Evolutionary conservation across 2,888 invertebrate species (phyloP), one percentile per base, ranked within the genome.

Genomic region (Helicoverpa assulta): DNA sequence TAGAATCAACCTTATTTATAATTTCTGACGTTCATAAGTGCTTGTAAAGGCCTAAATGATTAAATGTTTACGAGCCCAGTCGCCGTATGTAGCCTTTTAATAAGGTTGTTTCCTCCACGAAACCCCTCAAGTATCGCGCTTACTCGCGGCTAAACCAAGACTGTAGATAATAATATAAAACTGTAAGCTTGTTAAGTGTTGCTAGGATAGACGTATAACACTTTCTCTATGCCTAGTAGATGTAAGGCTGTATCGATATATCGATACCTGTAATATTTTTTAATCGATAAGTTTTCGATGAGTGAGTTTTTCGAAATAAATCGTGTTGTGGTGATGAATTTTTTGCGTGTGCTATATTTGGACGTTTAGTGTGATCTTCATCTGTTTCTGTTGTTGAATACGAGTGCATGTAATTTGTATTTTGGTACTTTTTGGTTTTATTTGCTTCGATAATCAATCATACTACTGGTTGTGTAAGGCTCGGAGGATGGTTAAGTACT

Each of bases 111-210:
- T 80, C 74, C 76, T 75, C 67, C 33, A 67, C 56, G 84, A 84
- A 84, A 77, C 83, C 84, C 72, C 71, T 65, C 78, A 84, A 85
- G 78, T 72, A 70, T n/a, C 58, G 57, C 71, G 71, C 67, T 60
- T 56, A 53, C 52, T 53, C 70, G 64, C 69, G 69, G 71, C 74
- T 77, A 55, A 73, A 73, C 76, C 72, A 79, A 79, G 83, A 78
- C 71, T 53, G 76, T 61, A 64, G 70, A 78, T 85, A 84, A 84
- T 84, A 83, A 81, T 83, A 83, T 83, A 79, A 70, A 81, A 67
- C 84, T 74, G 57, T 84, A 85, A 85, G 78, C 84, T 70, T 75
- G 79, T 85, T 84, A 85, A 55, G 73, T 75, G 68, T 75, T 57
- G 66, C 77, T 16, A 68, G 67, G 55, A 61, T 64, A 59, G 67